Conservation (phyloP, 2,797 vertebrate species). For the Tinamus major region DNA sequence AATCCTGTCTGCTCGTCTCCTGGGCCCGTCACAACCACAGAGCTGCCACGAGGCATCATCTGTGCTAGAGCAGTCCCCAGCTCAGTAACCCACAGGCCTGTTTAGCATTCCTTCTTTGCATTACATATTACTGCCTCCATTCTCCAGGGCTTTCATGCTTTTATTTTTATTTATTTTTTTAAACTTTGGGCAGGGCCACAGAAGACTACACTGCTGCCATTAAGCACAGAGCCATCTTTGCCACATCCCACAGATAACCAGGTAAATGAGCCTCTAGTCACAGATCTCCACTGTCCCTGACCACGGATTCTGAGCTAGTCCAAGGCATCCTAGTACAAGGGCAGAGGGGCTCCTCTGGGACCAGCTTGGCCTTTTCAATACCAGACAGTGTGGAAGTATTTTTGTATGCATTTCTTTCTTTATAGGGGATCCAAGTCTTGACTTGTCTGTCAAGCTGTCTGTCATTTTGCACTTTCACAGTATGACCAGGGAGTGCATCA, state of each 20-base stretch:
- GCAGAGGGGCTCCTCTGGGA: not conserved
- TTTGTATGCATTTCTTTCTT: not conserved
- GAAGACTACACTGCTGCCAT: not conserved
- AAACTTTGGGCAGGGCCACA: not conserved
- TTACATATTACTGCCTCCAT: no score
- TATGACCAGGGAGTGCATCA: fast-evolving
- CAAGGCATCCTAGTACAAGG: not conserved
- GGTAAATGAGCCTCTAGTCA: not conserved
- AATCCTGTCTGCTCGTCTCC: no score
- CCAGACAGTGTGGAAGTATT: not conserved
- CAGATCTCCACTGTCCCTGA: not conserved
- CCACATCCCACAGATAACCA: not conserved
- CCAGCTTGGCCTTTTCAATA: fast-evolving
- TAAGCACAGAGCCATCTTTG: not conserved
- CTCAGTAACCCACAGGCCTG: not conserved
- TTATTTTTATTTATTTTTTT: not conserved
- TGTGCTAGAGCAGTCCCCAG: not conserved
- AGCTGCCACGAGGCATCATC: not conserved
- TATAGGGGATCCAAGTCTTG: not conserved
- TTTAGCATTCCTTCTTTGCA: not conserved
- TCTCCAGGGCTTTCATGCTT: not conserved
- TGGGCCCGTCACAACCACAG: not conserved
- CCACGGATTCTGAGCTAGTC: not conserved
- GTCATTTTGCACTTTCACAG: not conserved
- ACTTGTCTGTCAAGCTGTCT: not conserved